These are phyloP conservation scores for Adrianichthys oophorus DNA, from an alignment of 2,797 vertebrate species.

Conservation along the genomic window DNA sequence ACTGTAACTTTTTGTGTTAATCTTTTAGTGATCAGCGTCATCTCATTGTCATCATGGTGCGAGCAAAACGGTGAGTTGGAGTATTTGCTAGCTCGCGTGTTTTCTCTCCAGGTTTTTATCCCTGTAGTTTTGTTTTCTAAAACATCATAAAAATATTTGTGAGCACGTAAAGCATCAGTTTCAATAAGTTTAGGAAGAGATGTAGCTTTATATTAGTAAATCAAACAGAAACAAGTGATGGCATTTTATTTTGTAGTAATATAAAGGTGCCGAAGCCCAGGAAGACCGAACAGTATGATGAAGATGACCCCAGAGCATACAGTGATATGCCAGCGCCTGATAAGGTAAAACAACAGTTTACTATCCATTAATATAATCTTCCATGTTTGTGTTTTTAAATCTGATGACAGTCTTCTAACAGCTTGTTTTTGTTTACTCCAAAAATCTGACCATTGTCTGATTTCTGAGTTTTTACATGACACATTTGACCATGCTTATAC, in stretches of 20 bases:
- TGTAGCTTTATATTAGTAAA: too few species aligned
- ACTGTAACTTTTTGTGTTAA: not conserved
- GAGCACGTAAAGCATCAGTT: too few species aligned
- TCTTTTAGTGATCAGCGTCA: too few species aligned
- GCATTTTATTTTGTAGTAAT: constrained; percentile 35
- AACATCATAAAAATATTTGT: too few species aligned
- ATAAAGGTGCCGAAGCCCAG: constrained; percentile 41
- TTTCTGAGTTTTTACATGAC: too few species aligned
- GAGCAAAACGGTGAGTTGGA: constrained; percentile 66
- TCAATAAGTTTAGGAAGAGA: not conserved
- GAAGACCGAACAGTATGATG: constrained; percentile 57
- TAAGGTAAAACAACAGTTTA: constrained; percentile 55
- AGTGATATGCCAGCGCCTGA: constrained; percentile 70
- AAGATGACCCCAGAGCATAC: constrained; percentile 73
- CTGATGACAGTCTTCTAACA: not conserved
- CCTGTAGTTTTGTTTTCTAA: not conserved
- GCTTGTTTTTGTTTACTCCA: too few species aligned
- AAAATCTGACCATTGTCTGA: too few species aligned
- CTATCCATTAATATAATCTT: not conserved
- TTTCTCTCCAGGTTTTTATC: not conserved
- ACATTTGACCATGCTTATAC: too few species aligned
- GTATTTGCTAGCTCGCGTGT: not conserved
- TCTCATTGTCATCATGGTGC: constrained; percentile 65
- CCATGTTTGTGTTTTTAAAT: not conserved
- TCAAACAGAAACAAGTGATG: not conserved